Evolutionary conservation across 2,888 invertebrate genomes (phyloP), one percentile per base, ranked within the genome.

Genomic region (Ephialtes manifestator): DNA sequence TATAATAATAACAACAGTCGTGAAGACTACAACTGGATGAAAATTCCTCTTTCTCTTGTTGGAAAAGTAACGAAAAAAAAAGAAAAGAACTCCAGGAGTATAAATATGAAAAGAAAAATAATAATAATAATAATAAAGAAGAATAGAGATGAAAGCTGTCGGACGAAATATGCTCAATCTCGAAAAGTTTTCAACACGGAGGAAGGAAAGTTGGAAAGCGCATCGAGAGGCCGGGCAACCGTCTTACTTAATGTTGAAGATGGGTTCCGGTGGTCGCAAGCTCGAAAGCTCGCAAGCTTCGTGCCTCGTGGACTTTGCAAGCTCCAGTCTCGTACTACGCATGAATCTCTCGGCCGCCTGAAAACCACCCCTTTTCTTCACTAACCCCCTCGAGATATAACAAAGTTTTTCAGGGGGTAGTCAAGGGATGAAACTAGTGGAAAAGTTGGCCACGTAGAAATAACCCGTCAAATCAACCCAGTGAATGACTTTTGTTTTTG

Each of bases 391-490:
- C 51, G 81, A 77, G 71, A 81, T 78, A 51, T 51, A 63, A 48
- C 67, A 71, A 84, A 84, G 81, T 84, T 81, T 13, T 18, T 43
- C 4, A 20, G 58, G 67, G 53, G 58, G 39, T 58, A 74, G 74
- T 68, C 51, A 35, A 63, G 20, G 48, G 71, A 51, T 67, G 43
- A 20, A 71, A 80, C 71, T 43, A 18, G 31, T 43, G 35, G n/a
- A 60, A 74, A 81, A 81, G 72, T 81, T 77, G 60, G 31, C 68
- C 46, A 4, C 46, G 72, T 58, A 28, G 68, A 65, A 78, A 51
- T 70, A 20, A 20, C 35, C 60, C 58, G 70, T 84, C 84, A 76
- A 74, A 60, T 68, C 68, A 77, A 71, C 81, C 53, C 58, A 18
- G 15, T 35, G 35, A 31, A 53, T 43, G 20, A 68, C 13, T 72